phyloP scores from a whole-genome alignment of 2,888 invertebrate species.

The Polydesmus complanatus region DNA sequence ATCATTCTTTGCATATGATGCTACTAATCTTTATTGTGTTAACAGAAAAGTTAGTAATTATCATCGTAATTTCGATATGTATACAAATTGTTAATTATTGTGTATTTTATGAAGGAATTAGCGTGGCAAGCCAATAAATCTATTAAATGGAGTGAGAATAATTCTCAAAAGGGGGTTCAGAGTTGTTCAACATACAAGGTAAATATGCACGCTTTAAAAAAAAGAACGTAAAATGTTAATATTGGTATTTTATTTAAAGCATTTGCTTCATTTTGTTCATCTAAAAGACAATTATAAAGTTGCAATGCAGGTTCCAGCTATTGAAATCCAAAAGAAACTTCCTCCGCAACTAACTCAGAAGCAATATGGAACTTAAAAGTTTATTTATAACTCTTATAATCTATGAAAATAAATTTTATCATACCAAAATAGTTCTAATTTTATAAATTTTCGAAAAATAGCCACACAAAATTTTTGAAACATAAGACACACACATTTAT shows the following conservation, averaged over 20 bases:
- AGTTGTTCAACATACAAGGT: not conserved
- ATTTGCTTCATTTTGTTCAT: conserved; percentile 5
- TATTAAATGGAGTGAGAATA: not conserved
- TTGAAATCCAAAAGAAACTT: not conserved
- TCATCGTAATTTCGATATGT: not conserved
- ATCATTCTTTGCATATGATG: conserved; percentile 3
- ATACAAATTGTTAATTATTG: not conserved
- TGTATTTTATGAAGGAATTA: conserved; percentile 1
- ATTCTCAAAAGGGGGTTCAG: not conserved
- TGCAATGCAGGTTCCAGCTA: conserved; percentile 6
- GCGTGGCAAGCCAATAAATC: not conserved
- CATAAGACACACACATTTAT: no score
- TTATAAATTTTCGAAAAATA: no score
- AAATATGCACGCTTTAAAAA: not conserved
- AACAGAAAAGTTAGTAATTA: conserved; percentile 2
- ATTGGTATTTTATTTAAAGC: conserved; percentile 1
- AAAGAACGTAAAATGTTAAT: no score
- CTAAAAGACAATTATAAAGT: conserved; percentile 3
- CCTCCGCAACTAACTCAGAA: conserved; percentile 7
- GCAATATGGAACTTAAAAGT: conserved; percentile 8
- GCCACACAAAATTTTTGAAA: no score
- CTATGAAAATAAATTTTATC: no score
- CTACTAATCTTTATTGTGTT: not conserved
- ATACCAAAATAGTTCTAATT: no score
- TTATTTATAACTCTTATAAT: not conserved